Base-by-base conservation (phyloP, 2,797 vertebrate species). In the Schizothorax lantsangensis region DNA sequence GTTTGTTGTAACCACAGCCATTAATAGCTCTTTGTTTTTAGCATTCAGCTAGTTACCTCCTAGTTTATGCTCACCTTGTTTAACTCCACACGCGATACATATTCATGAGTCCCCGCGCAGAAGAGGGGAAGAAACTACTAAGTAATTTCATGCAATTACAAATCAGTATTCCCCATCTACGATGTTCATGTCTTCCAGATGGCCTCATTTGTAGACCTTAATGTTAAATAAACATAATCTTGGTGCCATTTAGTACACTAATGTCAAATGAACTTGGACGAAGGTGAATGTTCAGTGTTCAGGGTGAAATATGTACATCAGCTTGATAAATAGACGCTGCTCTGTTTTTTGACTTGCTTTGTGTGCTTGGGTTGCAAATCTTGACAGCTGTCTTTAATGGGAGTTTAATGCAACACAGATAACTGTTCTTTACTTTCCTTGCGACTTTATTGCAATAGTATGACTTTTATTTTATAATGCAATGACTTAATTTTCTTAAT, bases 261-360 rank as follows among this genome's bases (percentile, higher is more conserved):
- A 86, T 88, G 43, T 79, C 69, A 88, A 84, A 77, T 23, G 40
- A n/a, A 64, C 64, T 88, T 81, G 45, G 83, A 79, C 77, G 57
- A 79, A 89, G 86, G 88, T 86, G 89, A 84, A 84, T 82, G 80
- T 86, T 90, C 81, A 84, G 33, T 4, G 71, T 59, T 82, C 33
- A 10, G 84, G 84, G 68, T 80, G 81, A 84, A 40, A 54, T 77
- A 59, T 84, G 83, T 82, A 83, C 52, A 72, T 81, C 47, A 59
- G 73, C 74, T 86, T 85, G 87, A 85, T 89, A 82, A 75, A 86
- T 72, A 62, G 62, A 85, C 36, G 68, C 8, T 21, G 80, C 64
- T 74, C 52, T 43, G 26, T 77, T 84, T 84, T 77, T 43, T 33
- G 40, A 43, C 19, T 26, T 52, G 40, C 17, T 64, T 64, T 79